phyloP scores from a whole-genome alignment of 37 sponge, comb jelly and placozoan genomes.

The Aphrocallistes beatrix region DNA sequence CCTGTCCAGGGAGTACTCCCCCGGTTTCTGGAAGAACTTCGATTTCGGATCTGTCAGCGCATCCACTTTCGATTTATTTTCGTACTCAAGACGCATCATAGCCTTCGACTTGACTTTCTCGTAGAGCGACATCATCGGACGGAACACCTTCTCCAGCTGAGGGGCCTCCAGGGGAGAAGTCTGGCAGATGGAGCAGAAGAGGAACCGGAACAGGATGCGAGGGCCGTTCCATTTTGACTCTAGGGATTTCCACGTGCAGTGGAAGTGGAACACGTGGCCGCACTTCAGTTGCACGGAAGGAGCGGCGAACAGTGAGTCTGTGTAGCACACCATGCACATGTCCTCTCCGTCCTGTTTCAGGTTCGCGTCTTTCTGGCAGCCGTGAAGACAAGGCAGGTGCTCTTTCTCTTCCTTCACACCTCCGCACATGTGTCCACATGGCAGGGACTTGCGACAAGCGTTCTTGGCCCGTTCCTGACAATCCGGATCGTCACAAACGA shows the following conservation, averaged over 20 bases:
- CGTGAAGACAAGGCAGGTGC: constrained; percentile 84
- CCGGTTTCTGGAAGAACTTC: constrained; percentile 84
- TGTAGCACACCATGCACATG: constrained; percentile 98
- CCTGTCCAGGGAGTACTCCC: constrained; percentile 75
- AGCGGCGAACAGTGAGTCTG: constrained; percentile 73
- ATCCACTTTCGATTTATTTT: constrained; percentile 71
- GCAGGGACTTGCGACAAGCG: constrained; percentile 70
- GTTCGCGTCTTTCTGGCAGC: constrained; percentile 39
- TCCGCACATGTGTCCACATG: constrained; percentile 78
- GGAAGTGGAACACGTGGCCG: constrained; percentile 92
- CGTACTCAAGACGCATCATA: constrained; percentile 82
- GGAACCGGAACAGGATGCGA: constrained; percentile 81
- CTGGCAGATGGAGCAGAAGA: constrained; percentile 95
- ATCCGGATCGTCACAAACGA: constrained; percentile 59
- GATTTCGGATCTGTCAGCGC: constrained; percentile 59
- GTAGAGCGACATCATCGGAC: constrained; percentile 53
- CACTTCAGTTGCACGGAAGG: constrained; percentile 71
- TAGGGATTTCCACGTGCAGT: constrained; percentile 62
- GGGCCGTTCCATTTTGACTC: constrained; percentile 87
- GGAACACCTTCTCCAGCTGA: constrained; percentile 47
- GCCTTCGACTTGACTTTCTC: constrained; percentile 83
- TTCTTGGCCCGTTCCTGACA: constrained; percentile 61
- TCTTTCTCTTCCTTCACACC: constrained; percentile 73
- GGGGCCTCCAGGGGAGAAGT: constrained; percentile 59
- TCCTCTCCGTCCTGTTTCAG: constrained; percentile 94